Evolutionary conservation across 2,888 invertebrate genomes (phyloP).

Genomic region (Plagiodera versicolora): DNA sequence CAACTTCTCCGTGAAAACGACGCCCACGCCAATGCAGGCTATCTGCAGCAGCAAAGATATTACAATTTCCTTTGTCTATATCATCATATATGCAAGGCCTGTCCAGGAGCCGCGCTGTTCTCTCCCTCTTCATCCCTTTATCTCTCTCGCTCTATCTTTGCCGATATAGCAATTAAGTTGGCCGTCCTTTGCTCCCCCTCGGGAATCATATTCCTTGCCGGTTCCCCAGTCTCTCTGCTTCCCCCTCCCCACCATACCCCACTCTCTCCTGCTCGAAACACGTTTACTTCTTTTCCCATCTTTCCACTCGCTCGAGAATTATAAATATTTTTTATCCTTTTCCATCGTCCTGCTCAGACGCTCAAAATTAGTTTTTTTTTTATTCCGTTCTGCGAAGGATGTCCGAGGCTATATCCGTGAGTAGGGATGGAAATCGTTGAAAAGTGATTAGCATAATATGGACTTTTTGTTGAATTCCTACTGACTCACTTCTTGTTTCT

Average conservation of each 20-base stretch:
- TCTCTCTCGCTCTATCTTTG: constrained; percentile 30
- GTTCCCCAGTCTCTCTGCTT: constrained; percentile 39
- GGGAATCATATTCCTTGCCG: constrained; percentile 51
- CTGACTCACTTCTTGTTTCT: too few species aligned
- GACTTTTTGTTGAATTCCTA: too few species aligned
- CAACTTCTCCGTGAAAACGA: not conserved
- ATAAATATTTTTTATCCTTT: constrained; percentile 52
- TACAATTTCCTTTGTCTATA: constrained; percentile 56
- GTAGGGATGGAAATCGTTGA: too few species aligned
- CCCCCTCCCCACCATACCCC: constrained; percentile 30
- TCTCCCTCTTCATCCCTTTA: not conserved
- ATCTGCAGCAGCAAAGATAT: constrained; percentile 47
- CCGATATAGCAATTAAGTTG: constrained; percentile 49
- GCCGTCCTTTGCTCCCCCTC: constrained; percentile 48
- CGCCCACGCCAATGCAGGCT: constrained; percentile 34
- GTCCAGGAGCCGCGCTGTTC: constrained; percentile 40
- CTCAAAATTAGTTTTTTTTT: constrained; percentile 47
- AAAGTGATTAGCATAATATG: too few species aligned
- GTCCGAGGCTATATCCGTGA: not conserved
- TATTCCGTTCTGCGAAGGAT: constrained; percentile 13
- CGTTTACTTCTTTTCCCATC: constrained; percentile 44
- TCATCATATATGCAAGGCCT: constrained; percentile 57
- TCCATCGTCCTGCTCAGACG: constrained; percentile 33
- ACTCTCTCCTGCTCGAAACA: constrained; percentile 26
- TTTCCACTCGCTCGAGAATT: constrained; percentile 51